Evolutionary conservation across 2,888 invertebrate species (phyloP), one percentile per base, ranked within the genome.

Genomic region (Trypoxylon attenuatum): DNA sequence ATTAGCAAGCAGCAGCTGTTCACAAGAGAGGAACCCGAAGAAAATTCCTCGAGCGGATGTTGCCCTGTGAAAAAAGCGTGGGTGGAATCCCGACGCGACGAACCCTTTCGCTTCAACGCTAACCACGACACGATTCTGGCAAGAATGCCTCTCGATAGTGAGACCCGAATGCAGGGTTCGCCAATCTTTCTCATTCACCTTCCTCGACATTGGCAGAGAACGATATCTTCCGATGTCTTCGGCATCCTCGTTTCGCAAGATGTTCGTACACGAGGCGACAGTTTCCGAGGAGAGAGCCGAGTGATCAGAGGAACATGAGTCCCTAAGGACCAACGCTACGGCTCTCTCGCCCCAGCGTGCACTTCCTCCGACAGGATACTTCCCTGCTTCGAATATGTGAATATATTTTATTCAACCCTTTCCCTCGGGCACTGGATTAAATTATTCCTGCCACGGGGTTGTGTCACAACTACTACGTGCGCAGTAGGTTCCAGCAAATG

Each of bases 321-420:
- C 33, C 56, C 62, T 19, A 69, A 73, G 69, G 73, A 61, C 70
- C 45, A 27, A 16, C 21, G n/a, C n/a, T n/a, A n/a, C 43, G 2
- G 0, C 22, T 51, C 49, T 10, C 42, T 43, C 27, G 39, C 21
- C 29, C 16, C 45, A 29, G 6, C 41, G 43, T 22, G 5, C 5
- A 60, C 85, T 80, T 84, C 68, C 84, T 85, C 67, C 38, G 39
- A 16, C 16, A 22, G 63, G 77, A 83, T 86, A 77, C 55, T 74
- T 64, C 76, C 86, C 86, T 86, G 82, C 68, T 85, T 78, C 82
- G 84, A 86, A 86, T 86, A 87, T 87, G 86, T 87, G 86, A 86
- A 87, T 87, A 87, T 87, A 87, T 87, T 87, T 87, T 87, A 87
- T 87, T 86, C 87, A 86, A 87, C 84, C 86, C 86, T 87, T 86